Evolutionary conservation across 2,113 vertebrate genomes (phyloP).

Genomic region (Axis porcinus): DNA sequence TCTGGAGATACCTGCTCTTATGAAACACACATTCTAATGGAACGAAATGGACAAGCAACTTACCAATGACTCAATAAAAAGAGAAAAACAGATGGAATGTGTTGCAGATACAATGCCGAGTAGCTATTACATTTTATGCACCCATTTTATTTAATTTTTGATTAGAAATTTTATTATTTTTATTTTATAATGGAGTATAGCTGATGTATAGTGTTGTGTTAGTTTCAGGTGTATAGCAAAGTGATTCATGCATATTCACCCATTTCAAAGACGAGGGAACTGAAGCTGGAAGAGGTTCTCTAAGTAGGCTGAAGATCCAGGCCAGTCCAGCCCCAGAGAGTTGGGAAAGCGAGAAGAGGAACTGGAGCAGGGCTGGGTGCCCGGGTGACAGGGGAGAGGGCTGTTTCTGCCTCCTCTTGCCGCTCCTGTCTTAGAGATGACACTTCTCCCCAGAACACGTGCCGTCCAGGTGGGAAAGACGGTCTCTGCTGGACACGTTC

Average conservation of each 20-base stretch:
- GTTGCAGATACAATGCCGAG: fast-evolving
- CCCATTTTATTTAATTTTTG: background rate
- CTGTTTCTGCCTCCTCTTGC: background rate
- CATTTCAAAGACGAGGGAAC: background rate
- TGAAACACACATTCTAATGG: background rate
- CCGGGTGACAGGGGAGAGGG: fast-evolving
- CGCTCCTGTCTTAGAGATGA: background rate
- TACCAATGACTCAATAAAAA: background rate
- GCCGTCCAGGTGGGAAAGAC: fast-evolving
- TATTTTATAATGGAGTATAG: background rate
- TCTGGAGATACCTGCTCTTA: background rate
- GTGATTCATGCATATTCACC: background rate
- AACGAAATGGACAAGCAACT: background rate
- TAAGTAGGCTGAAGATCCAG: background rate
- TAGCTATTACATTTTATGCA: background rate
- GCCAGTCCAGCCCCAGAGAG: background rate
- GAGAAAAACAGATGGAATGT: background rate
- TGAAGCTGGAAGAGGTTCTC: background rate
- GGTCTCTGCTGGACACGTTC: background rate
- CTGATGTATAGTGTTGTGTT: background rate
- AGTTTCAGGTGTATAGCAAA: background rate
- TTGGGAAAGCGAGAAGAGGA: background rate
- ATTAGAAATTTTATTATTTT: background rate
- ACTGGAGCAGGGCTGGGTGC: background rate
- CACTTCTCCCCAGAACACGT: no score